These are phyloP conservation scores for Onychomys torridus DNA, from an alignment of 2,797 vertebrate genomes.

Conservation along the genomic window DNA sequence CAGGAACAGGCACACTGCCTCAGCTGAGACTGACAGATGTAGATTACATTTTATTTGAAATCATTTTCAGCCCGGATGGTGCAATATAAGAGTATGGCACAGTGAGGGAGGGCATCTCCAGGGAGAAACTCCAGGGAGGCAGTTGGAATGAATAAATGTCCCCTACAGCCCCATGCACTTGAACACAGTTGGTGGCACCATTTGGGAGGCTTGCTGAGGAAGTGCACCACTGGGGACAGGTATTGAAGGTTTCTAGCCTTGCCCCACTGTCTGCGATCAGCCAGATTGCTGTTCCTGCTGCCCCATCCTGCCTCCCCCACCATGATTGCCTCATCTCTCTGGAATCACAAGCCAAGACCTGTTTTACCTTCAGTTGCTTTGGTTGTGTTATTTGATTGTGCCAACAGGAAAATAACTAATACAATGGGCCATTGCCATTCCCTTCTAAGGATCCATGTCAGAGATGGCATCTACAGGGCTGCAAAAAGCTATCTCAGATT, in stretches of 20 bases:
- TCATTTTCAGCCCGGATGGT: background rate
- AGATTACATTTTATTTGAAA: background rate
- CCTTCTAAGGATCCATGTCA: background rate
- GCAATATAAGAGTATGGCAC: background rate
- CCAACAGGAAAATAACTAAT: background rate
- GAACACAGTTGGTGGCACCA: background rate
- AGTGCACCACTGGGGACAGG: background rate
- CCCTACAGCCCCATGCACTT: background rate
- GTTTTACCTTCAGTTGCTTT: background rate
- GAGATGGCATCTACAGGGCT: background rate
- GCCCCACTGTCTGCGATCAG: background rate
- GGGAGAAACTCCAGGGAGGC: no score
- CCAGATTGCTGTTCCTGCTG: background rate
- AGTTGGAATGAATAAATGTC: background rate
- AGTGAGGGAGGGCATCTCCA: background rate
- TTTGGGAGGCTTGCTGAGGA: background rate
- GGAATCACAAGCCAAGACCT: background rate
- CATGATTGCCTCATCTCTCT: background rate
- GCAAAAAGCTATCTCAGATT: background rate
- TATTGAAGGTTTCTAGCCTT: no score
- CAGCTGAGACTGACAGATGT: background rate
- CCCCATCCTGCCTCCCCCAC: background rate
- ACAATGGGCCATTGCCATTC: background rate
- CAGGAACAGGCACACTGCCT: rapidly evolving
- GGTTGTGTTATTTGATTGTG: background rate